Conservation (phyloP, 2,888 invertebrate species). For the Bugula neritina region DNA sequence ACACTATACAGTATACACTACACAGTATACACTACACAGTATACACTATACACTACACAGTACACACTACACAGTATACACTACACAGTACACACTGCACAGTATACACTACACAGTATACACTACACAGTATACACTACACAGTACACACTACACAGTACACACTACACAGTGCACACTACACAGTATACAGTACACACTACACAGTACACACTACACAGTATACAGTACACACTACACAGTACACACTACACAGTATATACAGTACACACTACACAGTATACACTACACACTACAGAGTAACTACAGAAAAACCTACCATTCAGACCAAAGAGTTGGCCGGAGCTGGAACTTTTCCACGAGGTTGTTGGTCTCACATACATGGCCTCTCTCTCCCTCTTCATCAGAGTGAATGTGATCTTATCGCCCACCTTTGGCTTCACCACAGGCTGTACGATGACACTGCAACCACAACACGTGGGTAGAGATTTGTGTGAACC, state of each 20-base stretch:
- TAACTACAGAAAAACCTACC: neutral
- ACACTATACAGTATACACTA: no score
- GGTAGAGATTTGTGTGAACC: no score
- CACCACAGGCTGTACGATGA: constrained; percentile 54
- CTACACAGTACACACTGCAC: constrained; percentile 28
- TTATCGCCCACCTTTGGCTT: constrained; percentile 59
- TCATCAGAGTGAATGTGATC: constrained; percentile 77
- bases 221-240: constrained; percentile 29
- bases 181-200: constrained; percentile 32
- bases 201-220: constrained; percentile 29
- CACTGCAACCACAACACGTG: constrained; percentile 57
- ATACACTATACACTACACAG: no score
- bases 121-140: neutral
- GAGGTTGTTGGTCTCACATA: constrained; percentile 40
- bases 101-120: neutral
- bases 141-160: neutral
- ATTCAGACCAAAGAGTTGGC: constrained; percentile 33
- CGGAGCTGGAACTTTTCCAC: constrained; percentile 39
- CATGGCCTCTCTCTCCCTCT: constrained; percentile 65
- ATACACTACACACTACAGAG: neutral
- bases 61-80: constrained; percentile 30
- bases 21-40: neutral
- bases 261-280: neutral
- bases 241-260: neutral
- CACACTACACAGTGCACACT: neutral